phyloP scores from a whole-genome alignment of 2,113 vertebrate genomes.

The Scomber scombrus region DNA sequence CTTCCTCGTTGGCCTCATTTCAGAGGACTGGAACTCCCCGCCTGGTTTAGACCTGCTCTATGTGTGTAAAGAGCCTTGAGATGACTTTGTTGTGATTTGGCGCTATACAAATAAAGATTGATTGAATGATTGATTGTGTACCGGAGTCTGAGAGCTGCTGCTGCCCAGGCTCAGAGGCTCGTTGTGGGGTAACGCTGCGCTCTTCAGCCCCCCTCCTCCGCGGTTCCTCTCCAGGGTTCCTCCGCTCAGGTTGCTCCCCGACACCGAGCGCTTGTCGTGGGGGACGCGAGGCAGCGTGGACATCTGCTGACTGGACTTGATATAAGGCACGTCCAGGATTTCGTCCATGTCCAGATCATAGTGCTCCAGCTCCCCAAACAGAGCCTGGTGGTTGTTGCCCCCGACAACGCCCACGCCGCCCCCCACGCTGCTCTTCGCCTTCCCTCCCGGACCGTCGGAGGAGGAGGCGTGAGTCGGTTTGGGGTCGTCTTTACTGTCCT shows the following conservation, averaged over 20 bases:
- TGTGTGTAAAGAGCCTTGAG: too few relatives aligned
- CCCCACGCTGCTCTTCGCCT: slow-evolving; percentile 72
- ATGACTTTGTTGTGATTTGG: too few relatives aligned
- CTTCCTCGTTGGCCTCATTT: too few relatives aligned
- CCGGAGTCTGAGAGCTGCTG: slow-evolving; percentile 65
- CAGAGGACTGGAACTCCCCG: too few relatives aligned
- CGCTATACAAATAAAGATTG: too few relatives aligned
- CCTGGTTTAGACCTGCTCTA: too few relatives aligned
- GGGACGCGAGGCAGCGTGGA: slow-evolving; percentile 88
- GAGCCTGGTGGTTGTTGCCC: slow-evolving; percentile 56
- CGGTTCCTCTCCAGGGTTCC: slow-evolving; percentile 80
- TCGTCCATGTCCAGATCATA: slow-evolving; percentile 99
- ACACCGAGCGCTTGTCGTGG: slow-evolving; percentile 87
- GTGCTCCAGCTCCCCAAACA: slow-evolving; percentile 95
- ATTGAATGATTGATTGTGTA: too few relatives aligned
- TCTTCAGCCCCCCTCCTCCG: slow-evolving; percentile 85
- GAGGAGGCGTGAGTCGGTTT: slow-evolving; percentile 72
- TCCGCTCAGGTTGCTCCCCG: slow-evolving; percentile 77
- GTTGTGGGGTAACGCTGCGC: slow-evolving; percentile 76
- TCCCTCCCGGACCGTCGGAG: slow-evolving; percentile 78
- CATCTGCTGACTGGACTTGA: slow-evolving; percentile 94
- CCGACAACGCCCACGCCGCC: not conserved
- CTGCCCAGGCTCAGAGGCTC: slow-evolving; percentile 82
- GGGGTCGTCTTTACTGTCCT: slow-evolving; percentile 83
- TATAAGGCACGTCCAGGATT: slow-evolving; percentile 98